Evolutionary conservation across 2,113 vertebrate species (phyloP), one percentile per base, ranked within the genome.

Genomic region (Oostethus manadensis): DNA sequence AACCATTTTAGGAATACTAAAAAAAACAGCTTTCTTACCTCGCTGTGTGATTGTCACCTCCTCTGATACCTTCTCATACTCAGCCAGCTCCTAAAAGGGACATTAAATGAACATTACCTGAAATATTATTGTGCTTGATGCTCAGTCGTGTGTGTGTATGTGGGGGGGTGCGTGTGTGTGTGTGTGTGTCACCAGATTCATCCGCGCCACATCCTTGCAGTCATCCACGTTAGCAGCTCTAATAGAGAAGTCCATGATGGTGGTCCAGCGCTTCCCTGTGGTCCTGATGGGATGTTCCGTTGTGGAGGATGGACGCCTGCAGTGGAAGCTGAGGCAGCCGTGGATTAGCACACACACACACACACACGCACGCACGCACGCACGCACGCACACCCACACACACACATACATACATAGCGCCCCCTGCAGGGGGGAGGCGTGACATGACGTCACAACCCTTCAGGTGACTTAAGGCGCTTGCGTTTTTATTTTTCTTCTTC

Each of bases 141-240:
- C 7, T 17, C 46, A 48, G n/a, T 48, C 46, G 20, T 1, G 46
- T 55, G 66, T 33, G 29, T 26, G 23, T 5, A 26, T 26, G 23
- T 26, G 5, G 3, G 5, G 2, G 23, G 23, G 23, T 26, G 23
- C 5, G 23, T 26, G 23, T 26, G 35, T 71, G 62, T 56, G 21
- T 3, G n/a, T 8, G 22, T 8, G 6, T n/a, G 87, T 89, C 70
- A 91, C 88, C 86, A 51, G 8, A 29, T 86, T 77, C 89, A 91
- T 90, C 47, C 88, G 79, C 46, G 75, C 64, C 54, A 90, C 83
- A 68, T 91, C 88, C 78, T 88, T 88, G 75, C 88, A 91, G 81
- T 91, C 88, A 35, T 91, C 88, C 66, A 88, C 68, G 43, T 70
- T 86, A 7, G 88, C 83, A 0, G 83, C 77, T 0, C 88, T 85